phyloP scores from a whole-genome alignment of 2,113 vertebrate genomes.

The Atrichornis clamosus region DNA sequence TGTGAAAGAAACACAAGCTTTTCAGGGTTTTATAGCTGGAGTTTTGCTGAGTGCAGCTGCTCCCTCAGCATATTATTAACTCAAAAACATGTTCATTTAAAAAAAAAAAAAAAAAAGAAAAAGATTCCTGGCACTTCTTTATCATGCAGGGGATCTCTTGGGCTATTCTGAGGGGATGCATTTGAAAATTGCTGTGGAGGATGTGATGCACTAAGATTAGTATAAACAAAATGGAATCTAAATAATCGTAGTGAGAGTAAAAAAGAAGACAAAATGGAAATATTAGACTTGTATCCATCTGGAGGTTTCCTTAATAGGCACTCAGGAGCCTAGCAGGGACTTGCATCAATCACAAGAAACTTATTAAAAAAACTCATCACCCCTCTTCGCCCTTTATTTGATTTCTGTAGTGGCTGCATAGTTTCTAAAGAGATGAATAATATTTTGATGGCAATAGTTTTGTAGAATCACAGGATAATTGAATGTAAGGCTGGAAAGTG shows the following conservation, averaged over 20 bases:
- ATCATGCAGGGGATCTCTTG: slow-evolving; percentile 20
- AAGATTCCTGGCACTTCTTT: slow-evolving; percentile 9
- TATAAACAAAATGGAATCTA: not conserved
- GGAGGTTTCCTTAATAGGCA: not conserved
- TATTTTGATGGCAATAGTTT: not conserved
- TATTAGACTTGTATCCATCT: not conserved
- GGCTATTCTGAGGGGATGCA: not conserved
- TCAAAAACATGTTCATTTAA: slow-evolving; percentile 15
- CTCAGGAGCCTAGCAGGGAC: not conserved
- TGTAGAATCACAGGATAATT: not conserved
- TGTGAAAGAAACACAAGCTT: slow-evolving; percentile 51
- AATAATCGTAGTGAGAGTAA: not conserved
- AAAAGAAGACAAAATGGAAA: not conserved
- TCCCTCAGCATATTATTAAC: slow-evolving; percentile 45
- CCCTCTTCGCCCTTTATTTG: not conserved
- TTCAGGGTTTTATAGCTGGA: slow-evolving; percentile 40
- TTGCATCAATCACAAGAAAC: not conserved
- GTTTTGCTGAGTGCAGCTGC: slow-evolving; percentile 55
- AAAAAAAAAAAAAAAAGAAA: not conserved
- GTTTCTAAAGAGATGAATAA: not conserved
- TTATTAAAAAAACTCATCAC: not conserved
- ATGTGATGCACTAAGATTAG: not conserved
- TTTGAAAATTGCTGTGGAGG: slow-evolving; percentile 16
- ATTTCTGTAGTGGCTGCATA: not conserved
- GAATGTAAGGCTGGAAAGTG: not conserved